Base-by-base conservation (phyloP, 1,140 invertebrate genomes). In the Drosophila erecta region DNA sequence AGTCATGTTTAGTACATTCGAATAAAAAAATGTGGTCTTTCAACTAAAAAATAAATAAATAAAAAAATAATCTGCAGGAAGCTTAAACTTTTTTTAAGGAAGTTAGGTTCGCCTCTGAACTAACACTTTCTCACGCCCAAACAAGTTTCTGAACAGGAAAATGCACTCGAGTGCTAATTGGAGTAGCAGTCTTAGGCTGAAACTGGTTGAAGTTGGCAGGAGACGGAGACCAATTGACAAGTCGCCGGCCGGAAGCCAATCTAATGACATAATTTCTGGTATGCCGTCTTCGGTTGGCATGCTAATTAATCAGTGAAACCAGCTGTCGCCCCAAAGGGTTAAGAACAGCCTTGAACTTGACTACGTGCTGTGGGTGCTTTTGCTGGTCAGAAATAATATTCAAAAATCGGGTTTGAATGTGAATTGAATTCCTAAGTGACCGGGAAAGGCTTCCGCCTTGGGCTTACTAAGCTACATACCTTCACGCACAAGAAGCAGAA, bases 401-500 rank as follows among this genome's bases (percentile, higher is more conserved):
- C 44, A 44, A 67, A 75, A 43, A 17, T 11, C 35, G 4, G 55
- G 64, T 38, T 61, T 40, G 44, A 12, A 72, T 74, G 76, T 62
- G 64, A 24, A 17, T 20, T 62, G 76, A 53, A 76, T 89, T 35
- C 33, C 22, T 49, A 84, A 79, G n/a, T 75, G 51, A 53, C 3
- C 41, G n/a, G 12, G 17, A 62, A 49, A 59, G 8, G 54, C 60
- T 86, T 86, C 83, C 83, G 81, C 50, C 12, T 74, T 55, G 6
- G 35, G 20, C 11, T 20, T 12, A 12, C 15, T n/a, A n/a, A 50
- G 22, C 8, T 59, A 85, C 86, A 83, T 85, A 94, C 94, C 94
- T 99, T 99, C 2, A 98, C 95, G 92, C 98, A 99, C 10, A 99
- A 93, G 91, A 97, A 99, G 93, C 98, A 99, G 92, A 99, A 99